These are phyloP conservation scores for Anoncus sp. DNA, from an alignment of 2,888 invertebrate genomes.

Conservation along the genomic window DNA sequence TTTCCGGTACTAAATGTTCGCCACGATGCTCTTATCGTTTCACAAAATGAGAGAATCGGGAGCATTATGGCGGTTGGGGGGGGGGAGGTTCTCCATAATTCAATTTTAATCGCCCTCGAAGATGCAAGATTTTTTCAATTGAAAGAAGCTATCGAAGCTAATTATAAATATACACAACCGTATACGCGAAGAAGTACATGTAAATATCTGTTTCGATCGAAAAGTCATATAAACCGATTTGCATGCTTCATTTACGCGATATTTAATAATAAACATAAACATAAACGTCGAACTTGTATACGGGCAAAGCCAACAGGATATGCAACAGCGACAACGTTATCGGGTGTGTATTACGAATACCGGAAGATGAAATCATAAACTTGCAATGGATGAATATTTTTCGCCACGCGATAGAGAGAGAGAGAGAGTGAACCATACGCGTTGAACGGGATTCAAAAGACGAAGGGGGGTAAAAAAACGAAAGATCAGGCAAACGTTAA, in stretches of 20 bases:
- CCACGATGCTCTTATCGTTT: slow-evolving; percentile 43
- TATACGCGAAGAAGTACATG: neutral
- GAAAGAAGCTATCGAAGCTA: neutral
- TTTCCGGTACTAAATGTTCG: slow-evolving; percentile 53
- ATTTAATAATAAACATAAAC: slow-evolving; percentile 11
- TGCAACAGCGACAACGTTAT: slow-evolving; percentile 20
- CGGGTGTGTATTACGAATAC: slow-evolving; percentile 41
- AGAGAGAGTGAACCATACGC: slow-evolving; percentile 12
- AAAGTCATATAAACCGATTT: slow-evolving; percentile 21
- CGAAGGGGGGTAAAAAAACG: slow-evolving; percentile 35
- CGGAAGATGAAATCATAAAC: slow-evolving; percentile 56
- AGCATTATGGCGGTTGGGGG: slow-evolving; percentile 19
- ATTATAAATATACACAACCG: neutral
- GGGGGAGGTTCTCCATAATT: slow-evolving; percentile 10
- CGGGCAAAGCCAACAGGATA: slow-evolving; percentile 14
- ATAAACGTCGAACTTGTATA: no score
- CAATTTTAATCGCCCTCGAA: slow-evolving; percentile 19
- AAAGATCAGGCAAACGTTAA: slow-evolving; percentile 25
- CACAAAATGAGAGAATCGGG: slow-evolving; percentile 37
- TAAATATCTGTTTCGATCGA: neutral
- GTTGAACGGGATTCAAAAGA: slow-evolving; percentile 54
- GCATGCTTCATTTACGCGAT: slow-evolving; percentile 20
- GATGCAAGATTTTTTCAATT: slow-evolving; percentile 7
- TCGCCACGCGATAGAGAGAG: slow-evolving; percentile 37
- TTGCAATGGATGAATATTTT: slow-evolving; percentile 35